phyloP scores from a whole-genome alignment of 2,113 vertebrate genomes.

The Drymodes brunneopygia region DNA sequence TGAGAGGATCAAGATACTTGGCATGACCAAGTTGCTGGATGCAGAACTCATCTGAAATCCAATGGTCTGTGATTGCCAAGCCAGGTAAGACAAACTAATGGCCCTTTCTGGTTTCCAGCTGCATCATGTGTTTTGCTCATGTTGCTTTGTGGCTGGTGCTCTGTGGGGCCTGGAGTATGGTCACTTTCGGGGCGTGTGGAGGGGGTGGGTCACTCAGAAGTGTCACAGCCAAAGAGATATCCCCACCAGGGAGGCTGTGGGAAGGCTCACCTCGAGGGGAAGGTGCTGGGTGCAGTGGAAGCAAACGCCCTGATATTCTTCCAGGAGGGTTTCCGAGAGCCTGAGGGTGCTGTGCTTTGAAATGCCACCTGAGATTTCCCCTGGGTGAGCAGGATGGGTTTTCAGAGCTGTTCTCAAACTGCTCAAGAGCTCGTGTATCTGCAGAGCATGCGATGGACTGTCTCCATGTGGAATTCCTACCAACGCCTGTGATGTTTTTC shows the following conservation, averaged over 20 bases:
- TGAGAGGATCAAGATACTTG: background rate
- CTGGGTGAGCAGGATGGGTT: background rate
- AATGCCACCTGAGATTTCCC: background rate
- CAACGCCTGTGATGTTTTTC: fast-evolving
- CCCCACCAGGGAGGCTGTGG: background rate
- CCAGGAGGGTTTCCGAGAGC: fast-evolving
- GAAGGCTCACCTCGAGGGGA: fast-evolving
- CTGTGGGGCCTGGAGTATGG: background rate
- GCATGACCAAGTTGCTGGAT: fast-evolving
- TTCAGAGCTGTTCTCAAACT: background rate
- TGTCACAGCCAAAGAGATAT: background rate
- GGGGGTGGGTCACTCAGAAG: background rate
- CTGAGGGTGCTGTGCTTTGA: background rate
- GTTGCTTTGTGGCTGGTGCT: background rate
- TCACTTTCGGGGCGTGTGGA: background rate
- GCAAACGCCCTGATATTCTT: fast-evolving
- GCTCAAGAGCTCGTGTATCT: fast-evolving
- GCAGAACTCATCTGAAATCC: background rate
- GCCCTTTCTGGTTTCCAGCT: background rate
- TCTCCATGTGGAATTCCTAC: background rate
- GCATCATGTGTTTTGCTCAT: fast-evolving
- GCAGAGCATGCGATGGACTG: fast-evolving
- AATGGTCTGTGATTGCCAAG: background rate
- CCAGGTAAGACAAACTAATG: slow-evolving; percentile 15
- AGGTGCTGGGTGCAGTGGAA: background rate